Conservation (phyloP, 2,888 invertebrate species). For the Allygus modestus region DNA sequence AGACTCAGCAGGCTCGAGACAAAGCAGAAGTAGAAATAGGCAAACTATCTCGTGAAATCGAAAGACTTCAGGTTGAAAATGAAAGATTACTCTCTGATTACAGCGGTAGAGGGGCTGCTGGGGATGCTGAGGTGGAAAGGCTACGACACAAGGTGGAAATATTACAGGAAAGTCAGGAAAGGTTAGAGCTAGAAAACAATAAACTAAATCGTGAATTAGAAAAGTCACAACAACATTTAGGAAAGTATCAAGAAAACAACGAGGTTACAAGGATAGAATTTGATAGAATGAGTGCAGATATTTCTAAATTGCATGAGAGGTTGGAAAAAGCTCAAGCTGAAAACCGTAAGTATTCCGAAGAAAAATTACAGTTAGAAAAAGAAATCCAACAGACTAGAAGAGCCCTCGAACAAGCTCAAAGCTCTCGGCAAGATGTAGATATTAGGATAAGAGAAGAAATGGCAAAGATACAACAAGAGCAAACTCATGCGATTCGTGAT, state of each 20-base stretch:
- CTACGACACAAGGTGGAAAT: conserved; percentile 92
- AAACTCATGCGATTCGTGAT: conserved; percentile 84
- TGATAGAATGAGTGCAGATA: conserved; percentile 89
- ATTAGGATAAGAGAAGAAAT: conserved; percentile 85
- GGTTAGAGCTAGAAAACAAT: conserved; percentile 92
- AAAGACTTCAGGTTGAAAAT: conserved; percentile 87
- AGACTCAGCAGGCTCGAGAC: conserved; percentile 88
- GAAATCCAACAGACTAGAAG: conserved; percentile 83
- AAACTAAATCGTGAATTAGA: conserved; percentile 90
- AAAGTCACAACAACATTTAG: conserved; percentile 89
- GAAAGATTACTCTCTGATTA: conserved; percentile 85
- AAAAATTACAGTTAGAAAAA: conserved; percentile 84
- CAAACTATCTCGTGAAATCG: conserved; percentile 77
- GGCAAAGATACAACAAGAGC: conserved; percentile 84
- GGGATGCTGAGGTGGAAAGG: conserved; percentile 87
- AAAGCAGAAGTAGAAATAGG: conserved; percentile 93
- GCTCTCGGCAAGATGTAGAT: conserved; percentile 80
- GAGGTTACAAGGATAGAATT: conserved; percentile 91
- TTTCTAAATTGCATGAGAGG: conserved; percentile 88
- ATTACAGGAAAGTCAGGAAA: conserved; percentile 88
- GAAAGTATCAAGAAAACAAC: conserved; percentile 90
- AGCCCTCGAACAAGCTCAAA: conserved; percentile 80
- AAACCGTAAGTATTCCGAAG: conserved; percentile 76
- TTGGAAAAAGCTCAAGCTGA: conserved; percentile 81
- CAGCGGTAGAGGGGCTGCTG: conserved; percentile 74